Evolutionary conservation across 37 sponge, comb jelly and placozoan species (phyloP), one percentile per base, ranked within the genome.

Genomic region (Cladorhizidae sp.): DNA sequence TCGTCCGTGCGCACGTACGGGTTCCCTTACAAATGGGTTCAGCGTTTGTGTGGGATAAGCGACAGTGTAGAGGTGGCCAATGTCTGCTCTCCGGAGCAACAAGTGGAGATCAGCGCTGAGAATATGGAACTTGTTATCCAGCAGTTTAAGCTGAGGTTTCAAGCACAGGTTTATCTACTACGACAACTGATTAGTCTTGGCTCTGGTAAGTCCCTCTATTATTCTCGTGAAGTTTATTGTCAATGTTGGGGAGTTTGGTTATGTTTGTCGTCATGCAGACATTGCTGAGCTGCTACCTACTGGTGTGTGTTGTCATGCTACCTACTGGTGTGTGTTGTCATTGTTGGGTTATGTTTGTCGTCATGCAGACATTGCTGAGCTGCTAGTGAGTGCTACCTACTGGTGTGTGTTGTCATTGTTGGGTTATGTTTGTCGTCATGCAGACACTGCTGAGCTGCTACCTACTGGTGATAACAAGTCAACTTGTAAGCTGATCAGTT

Each of bases 1-100:
- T 33, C 80, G 35, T 76, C 84, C 15, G 81, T 90, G 52, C 79
- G 77, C 41, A 80, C 74, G 50, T 75, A 83, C 65, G 91, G 91
- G 20, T 86, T 86, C 62, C 87, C 91, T 15, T 83, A 79, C 33
- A 67, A 73, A 56, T 91, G 89, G 79, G 81, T 81, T 22, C 81
- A 85, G 79, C 74, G 70, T 67, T 32, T 86, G 20, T 85, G 87
- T 90, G 79, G 82, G 42, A 62, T 81, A 32, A 64, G 36, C 26
- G 82, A 45, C 31, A 20, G 36, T 31, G 54, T 64, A 15, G 78
- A 76, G 31, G 7, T 22, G 38, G 69, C 61, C 9, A 67, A 67
- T 49, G 22, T n/a, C 2, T 36, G 12, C 29, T 14, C 39, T 14
- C 37, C 41, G 49, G 74, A 79, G 25, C 80, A 69, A 11, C 72